phyloP scores from a whole-genome alignment of 2,797 vertebrate species.

The Helarctos malayanus region DNA sequence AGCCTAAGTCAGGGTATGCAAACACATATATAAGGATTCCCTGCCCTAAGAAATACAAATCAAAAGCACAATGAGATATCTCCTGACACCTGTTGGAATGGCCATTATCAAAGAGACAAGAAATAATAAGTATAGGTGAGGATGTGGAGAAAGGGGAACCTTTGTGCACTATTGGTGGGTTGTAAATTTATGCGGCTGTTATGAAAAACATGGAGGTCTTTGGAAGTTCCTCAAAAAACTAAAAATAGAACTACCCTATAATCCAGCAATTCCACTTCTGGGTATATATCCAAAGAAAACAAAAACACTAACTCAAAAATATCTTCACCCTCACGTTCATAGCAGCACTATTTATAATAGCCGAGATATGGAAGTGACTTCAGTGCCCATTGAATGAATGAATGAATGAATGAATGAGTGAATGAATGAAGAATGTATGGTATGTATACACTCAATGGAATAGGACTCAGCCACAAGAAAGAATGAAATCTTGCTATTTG shows the following conservation, averaged over 20 bases:
- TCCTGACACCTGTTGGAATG: neutral
- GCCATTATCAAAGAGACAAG: neutral
- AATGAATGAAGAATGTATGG: neutral
- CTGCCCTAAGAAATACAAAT: neutral
- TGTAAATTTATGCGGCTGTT: neutral
- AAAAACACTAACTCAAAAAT: neutral
- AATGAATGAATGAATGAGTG: neutral
- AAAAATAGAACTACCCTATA: neutral
- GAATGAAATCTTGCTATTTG: neutral
- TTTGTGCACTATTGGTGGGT: neutral
- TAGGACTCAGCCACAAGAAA: neutral
- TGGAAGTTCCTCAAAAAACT: neutral
- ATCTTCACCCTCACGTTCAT: neutral
- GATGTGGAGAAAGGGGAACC: neutral
- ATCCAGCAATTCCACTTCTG: neutral
- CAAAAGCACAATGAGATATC: neutral
- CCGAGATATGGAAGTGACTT: neutral
- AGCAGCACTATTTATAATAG: neutral
- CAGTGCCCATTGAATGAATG: neutral
- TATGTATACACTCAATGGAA: neutral
- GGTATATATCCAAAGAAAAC: neutral
- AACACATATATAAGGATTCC: neutral
- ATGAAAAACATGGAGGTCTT: neutral
- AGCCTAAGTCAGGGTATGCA: neutral
- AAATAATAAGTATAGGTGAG: neutral